phyloP scores from a whole-genome alignment of 2,113 vertebrate species.

The Nanorana parkeri region DNA sequence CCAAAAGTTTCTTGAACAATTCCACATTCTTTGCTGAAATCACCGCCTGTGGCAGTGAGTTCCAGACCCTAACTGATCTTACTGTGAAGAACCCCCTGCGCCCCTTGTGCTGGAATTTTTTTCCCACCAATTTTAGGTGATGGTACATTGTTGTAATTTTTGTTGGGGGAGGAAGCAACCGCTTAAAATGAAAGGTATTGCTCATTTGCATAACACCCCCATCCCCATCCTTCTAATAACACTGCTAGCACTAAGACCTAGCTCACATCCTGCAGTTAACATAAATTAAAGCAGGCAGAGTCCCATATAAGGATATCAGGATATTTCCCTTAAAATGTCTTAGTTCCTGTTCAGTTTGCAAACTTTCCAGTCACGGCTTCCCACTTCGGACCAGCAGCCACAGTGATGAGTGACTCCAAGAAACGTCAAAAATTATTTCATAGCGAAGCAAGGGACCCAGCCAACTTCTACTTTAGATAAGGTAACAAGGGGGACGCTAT shows the following conservation, averaged over 20 bases:
- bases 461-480: background rate
- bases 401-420: slow-evolving; percentile 40
- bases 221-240: background rate
- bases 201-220: too few species aligned
- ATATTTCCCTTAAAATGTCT: slow-evolving; percentile 54
- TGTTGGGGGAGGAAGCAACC: too few species aligned
- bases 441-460: background rate
- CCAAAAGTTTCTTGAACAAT: too few species aligned
- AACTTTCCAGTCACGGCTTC: slow-evolving; percentile 37
- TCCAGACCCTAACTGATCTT: too few species aligned
- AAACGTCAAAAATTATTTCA: background rate
- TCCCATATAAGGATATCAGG: slow-evolving; percentile 63
- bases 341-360: slow-evolving; percentile 39
- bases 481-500: slow-evolving; percentile 17
- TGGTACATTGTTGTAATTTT: too few species aligned
- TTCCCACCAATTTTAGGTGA: too few species aligned
- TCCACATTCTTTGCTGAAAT: too few species aligned
- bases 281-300: slow-evolving; percentile 65
- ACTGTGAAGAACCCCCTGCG: too few species aligned
- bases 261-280: slow-evolving; percentile 22
- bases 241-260: slow-evolving; percentile 67
- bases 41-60: too few species aligned
- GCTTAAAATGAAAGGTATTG: too few species aligned
- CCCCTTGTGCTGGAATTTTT: too few species aligned
- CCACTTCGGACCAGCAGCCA: slow-evolving; percentile 31